These are phyloP conservation scores for Alaudala cheleensis DNA, from an alignment of 2,113 vertebrate genomes.

Conservation along the genomic window DNA sequence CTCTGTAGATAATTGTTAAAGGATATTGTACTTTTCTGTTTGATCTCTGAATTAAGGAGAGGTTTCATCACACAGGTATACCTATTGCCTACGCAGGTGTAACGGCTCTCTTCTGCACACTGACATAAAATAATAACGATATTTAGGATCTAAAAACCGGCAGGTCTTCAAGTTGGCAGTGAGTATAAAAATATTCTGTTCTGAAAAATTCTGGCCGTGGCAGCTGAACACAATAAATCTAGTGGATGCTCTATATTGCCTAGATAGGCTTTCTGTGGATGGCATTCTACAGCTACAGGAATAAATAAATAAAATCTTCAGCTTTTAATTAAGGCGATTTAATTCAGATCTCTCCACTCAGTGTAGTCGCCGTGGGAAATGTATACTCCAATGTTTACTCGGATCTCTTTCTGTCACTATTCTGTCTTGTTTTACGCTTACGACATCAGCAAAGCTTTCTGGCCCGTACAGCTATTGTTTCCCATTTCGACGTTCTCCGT, in stretches of 20 bases:
- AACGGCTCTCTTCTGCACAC: not conserved
- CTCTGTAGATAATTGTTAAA: not conserved
- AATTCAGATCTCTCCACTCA: not conserved
- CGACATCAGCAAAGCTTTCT: conserved; percentile 3
- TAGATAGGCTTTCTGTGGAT: not conserved
- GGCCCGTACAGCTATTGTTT: not conserved
- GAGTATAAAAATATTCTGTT: not conserved
- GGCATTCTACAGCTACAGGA: not conserved
- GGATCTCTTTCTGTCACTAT: conserved; percentile 14
- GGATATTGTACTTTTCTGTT: not conserved
- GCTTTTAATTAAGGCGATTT: not conserved
- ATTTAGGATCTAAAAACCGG: not conserved
- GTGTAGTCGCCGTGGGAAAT: not conserved
- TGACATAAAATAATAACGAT: not conserved
- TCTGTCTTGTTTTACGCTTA: not conserved
- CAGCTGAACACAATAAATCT: not conserved
- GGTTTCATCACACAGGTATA: not conserved
- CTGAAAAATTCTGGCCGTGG: not conserved
- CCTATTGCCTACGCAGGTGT: not conserved
- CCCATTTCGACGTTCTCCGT: not conserved
- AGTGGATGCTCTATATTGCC: not conserved
- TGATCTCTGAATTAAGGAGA: not conserved
- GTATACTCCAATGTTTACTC: conserved; percentile 2
- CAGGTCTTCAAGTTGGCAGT: not conserved
- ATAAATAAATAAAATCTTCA: conserved; percentile 12